phyloP scores from a whole-genome alignment of 2,113 vertebrate species.

The Leucopsar rothschildi region DNA sequence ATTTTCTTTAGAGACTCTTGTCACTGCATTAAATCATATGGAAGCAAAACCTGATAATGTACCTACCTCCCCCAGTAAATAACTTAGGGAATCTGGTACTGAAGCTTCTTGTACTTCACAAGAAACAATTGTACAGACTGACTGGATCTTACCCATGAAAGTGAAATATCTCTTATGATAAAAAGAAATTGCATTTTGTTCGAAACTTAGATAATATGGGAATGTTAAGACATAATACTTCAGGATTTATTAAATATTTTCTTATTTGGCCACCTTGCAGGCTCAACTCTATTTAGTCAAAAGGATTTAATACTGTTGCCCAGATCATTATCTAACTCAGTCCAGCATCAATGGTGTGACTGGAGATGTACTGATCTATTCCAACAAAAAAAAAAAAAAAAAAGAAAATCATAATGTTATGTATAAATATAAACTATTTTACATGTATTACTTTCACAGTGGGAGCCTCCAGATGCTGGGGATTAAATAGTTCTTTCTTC shows the following conservation, averaged over 20 bases:
- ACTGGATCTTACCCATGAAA: background rate
- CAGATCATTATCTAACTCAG: background rate
- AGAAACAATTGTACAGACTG: background rate
- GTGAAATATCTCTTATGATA: background rate
- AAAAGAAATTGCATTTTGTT: background rate
- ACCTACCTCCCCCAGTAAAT: slow-evolving; percentile 13
- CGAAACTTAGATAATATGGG: background rate
- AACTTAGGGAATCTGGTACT: background rate
- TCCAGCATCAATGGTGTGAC: background rate
- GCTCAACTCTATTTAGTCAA: background rate
- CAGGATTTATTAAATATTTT: background rate
- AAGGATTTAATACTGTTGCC: background rate
- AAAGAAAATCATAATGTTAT: background rate
- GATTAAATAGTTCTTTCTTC: background rate
- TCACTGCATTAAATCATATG: slow-evolving; percentile 53
- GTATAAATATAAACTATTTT: background rate
- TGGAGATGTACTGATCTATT: background rate
- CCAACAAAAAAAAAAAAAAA: background rate
- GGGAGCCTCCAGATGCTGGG: background rate
- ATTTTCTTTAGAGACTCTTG: slow-evolving; percentile 56
- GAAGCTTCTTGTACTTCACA: background rate
- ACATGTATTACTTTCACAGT: background rate
- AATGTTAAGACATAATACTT: background rate
- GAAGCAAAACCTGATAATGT: slow-evolving; percentile 39
- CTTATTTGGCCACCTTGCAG: background rate